A percentile compares a stretch with the other conserved stretches of the same genome.
Conservation (phyloP, 2,888 invertebrate genomes). For the Drosophila barbarae region DNA sequence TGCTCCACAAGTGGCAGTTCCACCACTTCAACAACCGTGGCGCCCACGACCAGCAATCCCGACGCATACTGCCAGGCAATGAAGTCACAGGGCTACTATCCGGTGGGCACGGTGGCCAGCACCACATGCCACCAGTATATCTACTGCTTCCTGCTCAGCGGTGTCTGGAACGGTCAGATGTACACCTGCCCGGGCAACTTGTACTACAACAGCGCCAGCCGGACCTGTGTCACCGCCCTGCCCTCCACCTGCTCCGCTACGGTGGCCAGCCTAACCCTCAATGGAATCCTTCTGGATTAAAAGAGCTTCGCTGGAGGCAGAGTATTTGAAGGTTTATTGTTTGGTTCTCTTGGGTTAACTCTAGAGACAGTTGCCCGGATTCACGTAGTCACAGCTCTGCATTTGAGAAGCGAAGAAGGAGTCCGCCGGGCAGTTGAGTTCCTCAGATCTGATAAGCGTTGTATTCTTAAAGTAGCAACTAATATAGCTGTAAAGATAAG, state of each 20-base stretch:
- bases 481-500: constrained; percentile 66
- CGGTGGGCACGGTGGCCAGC: constrained; percentile 54
- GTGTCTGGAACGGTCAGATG: constrained; percentile 58
- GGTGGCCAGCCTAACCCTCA: constrained; percentile 44
- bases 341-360: background rate
- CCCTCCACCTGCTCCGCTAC: constrained; percentile 57
- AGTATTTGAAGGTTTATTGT: constrained; percentile 29
- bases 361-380: constrained; percentile 61
- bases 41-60: constrained; percentile 46
- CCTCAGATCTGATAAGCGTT: constrained; percentile 49
- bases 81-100: constrained; percentile 50
- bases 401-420: constrained; percentile 59
- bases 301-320: background rate
- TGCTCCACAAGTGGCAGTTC: constrained; percentile 40
- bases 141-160: constrained; percentile 51
- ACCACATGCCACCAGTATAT: constrained; percentile 69
- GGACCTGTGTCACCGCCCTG: constrained; percentile 42
- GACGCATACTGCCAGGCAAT: constrained; percentile 54
- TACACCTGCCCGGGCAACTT: constrained; percentile 68
- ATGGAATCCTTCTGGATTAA: constrained; percentile 38
- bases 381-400: constrained; percentile 56
- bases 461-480: constrained; percentile 59
- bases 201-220: constrained; percentile 56
- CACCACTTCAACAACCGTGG: constrained; percentile 48
- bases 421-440: constrained; percentile 54